Evolutionary conservation across 1,140 invertebrate genomes (phyloP).

Genomic region (Neuroterus valhalla): DNA sequence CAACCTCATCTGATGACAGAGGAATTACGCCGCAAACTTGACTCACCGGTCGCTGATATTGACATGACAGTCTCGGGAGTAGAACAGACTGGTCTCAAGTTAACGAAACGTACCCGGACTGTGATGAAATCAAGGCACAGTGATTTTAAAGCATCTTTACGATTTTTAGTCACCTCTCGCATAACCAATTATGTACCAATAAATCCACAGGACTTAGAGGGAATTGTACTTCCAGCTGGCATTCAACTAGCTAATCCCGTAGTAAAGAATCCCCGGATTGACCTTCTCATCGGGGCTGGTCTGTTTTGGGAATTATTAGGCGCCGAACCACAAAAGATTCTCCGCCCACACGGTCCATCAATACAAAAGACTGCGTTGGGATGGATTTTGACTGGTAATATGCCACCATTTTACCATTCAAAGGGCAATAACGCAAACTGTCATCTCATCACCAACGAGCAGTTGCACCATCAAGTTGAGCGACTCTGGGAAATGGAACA

Average conservation of each 20-base stretch:
- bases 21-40: not conserved
- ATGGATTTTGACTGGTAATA: not conserved
- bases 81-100: not conserved
- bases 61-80: not conserved
- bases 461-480: not conserved
- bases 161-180: too few species aligned
- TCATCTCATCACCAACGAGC: not conserved
- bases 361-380: too few species aligned
- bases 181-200: too few species aligned
- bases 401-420: not conserved
- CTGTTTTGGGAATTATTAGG: constrained; percentile 32
- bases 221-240: constrained; percentile 32
- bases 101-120: not conserved
- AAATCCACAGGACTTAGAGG: not conserved
- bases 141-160: not conserved
- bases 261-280: not conserved
- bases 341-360: not conserved
- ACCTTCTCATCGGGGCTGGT: constrained; percentile 33
- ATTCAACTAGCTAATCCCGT: too few species aligned
- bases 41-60: not conserved
- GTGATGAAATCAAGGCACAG: not conserved
- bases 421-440: not conserved
- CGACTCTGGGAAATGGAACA: constrained; percentile 35
- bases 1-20: not conserved
- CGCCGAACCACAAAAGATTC: constrained; percentile 11